Evolutionary conservation across 2,113 vertebrate genomes (phyloP).

Genomic region (Zosterops hypoxanthus): DNA sequence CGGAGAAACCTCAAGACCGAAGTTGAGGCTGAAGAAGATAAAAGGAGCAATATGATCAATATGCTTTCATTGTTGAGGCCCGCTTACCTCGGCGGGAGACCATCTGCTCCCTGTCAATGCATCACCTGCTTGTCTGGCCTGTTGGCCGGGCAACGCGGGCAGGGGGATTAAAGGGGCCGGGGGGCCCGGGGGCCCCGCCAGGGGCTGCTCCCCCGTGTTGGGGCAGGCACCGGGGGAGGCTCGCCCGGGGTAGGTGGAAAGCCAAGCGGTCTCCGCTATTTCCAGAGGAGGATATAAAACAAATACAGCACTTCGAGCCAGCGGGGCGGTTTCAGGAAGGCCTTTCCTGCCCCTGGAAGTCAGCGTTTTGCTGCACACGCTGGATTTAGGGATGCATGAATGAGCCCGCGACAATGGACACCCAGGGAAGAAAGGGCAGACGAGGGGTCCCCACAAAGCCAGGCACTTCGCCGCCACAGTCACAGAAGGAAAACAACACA

Average conservation of each 20-base stretch:
- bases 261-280: background rate
- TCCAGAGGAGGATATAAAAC: background rate
- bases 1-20: slow-evolving; percentile 50
- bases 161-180: slow-evolving; percentile 68
- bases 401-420: slow-evolving; percentile 13
- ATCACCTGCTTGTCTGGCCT: slow-evolving; percentile 97
- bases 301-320: background rate
- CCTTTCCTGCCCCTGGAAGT: slow-evolving; percentile 15
- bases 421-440: background rate
- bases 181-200: background rate
- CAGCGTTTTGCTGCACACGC: slow-evolving; percentile 31
- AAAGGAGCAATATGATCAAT: slow-evolving; percentile 87
- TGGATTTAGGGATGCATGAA: slow-evolving; percentile 46
- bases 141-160: slow-evolving; percentile 85
- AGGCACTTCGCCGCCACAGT: background rate
- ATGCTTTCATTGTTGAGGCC: slow-evolving; percentile 87
- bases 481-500: background rate
- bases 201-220: background rate
- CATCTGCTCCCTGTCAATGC: slow-evolving; percentile 99
- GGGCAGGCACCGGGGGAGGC: slow-evolving; percentile 21
- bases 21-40: slow-evolving; percentile 61
- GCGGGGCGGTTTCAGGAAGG: background rate
- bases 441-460: background rate
- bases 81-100: slow-evolving; percentile 95
- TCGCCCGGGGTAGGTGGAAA: background rate